Evolutionary conservation across 2,888 invertebrate species (phyloP).

Genomic region (Catonia carolina): DNA sequence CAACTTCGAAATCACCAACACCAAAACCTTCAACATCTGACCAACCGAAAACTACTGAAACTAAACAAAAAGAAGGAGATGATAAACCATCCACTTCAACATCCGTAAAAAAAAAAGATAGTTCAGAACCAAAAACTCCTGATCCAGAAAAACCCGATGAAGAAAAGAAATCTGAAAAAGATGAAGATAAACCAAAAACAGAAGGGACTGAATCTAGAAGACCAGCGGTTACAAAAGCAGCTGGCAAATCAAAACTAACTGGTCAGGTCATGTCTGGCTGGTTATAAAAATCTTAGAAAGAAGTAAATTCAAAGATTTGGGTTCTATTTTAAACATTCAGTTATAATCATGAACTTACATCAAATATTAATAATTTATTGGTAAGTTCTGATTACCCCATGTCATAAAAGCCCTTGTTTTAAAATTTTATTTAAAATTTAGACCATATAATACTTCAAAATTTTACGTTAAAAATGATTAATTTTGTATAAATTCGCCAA

Average conservation of each 20-base stretch:
- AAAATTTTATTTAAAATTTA: no score
- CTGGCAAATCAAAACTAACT: conserved; percentile 64
- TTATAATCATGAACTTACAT: no score
- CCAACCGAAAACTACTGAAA: conserved; percentile 38
- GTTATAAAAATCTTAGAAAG: conserved; percentile 54
- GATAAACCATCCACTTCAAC: background rate
- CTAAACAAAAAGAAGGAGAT: conserved; percentile 6
- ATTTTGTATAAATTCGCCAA: no score
- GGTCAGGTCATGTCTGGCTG: conserved; percentile 68
- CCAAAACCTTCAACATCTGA: conserved; percentile 42
- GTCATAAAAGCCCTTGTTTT: no score
- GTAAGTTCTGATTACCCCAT: no score
- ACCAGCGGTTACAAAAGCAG: conserved; percentile 40
- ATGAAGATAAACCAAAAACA: conserved; percentile 37
- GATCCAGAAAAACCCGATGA: conserved; percentile 8
- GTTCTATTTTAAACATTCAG: no score
- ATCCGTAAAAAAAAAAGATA: conserved; percentile 12
- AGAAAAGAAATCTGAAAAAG: conserved; percentile 21
- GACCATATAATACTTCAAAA: no score
- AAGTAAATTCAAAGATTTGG: no score
- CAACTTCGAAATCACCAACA: conserved; percentile 28
- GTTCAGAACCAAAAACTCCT: conserved; percentile 16
- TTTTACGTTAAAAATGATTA: no score
- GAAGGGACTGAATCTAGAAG: conserved; percentile 42
- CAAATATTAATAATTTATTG: no score